A percentile compares a stretch with the other conserved stretches of the same genome.
These are phyloP conservation scores for Bombus affinis DNA, from an alignment of 1,140 invertebrate species.

Conservation along the genomic window DNA sequence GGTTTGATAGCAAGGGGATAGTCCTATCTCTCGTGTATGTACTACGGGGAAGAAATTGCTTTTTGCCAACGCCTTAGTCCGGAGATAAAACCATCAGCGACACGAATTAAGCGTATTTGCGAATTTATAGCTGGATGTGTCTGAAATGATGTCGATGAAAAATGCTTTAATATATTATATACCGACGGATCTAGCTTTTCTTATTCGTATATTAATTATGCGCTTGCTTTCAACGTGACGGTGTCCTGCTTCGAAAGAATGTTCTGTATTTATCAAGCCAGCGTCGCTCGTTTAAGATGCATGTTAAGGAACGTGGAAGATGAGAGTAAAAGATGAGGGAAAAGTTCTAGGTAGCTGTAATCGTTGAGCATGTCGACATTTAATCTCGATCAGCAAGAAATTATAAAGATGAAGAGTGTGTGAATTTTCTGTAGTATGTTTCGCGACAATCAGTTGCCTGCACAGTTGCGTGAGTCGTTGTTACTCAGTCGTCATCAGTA, in stretches of 20 bases:
- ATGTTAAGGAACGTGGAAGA: background rate
- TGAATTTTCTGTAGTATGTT: background rate
- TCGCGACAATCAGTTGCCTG: background rate
- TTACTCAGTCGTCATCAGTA: background rate
- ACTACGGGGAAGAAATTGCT: constrained; percentile 10
- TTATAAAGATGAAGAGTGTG: too few relatives aligned
- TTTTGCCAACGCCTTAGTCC: background rate
- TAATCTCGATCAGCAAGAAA: background rate
- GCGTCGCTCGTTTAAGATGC: background rate
- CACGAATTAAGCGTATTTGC: background rate
- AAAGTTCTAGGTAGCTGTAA: background rate
- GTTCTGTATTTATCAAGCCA: background rate
- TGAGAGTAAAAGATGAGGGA: background rate
- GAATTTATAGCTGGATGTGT: constrained; percentile 6
- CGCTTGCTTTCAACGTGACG: too few relatives aligned
- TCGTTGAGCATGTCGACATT: constrained; percentile 1
- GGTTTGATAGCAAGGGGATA: too few relatives aligned
- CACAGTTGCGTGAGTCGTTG: background rate
- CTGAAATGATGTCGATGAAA: background rate
- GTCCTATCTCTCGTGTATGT: too few relatives aligned
- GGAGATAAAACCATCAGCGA: background rate
- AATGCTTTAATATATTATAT: constrained; percentile 24
- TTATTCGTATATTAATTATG: background rate
- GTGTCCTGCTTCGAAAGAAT: too few relatives aligned
- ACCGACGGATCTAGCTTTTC: background rate